These are phyloP conservation scores for Cyprinus carpio DNA, from an alignment of 2,113 vertebrate species.

Conservation along the genomic window DNA sequence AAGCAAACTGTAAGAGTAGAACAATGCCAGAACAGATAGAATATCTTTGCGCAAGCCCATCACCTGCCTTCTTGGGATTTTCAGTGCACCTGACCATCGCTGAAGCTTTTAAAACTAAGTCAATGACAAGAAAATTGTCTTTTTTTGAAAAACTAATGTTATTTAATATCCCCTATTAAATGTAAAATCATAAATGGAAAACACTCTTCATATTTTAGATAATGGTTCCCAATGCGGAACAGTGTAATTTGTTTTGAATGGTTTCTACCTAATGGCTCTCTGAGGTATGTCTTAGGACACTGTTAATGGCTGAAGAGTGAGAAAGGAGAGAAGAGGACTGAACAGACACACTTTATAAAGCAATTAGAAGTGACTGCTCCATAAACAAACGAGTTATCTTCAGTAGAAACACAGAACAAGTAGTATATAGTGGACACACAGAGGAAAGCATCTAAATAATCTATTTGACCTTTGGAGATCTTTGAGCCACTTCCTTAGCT, in stretches of 20 bases:
- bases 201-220: neutral
- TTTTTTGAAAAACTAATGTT: conserved; percentile 22
- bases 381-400: neutral
- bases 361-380: neutral
- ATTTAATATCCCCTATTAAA: conserved; percentile 7
- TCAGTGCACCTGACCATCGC: neutral
- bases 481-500: neutral
- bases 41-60: neutral
- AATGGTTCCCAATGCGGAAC: conserved; percentile 6
- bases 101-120: neutral
- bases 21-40: neutral
- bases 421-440: neutral
- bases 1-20: neutral
- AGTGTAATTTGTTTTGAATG: conserved; percentile 18
- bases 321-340: neutral
- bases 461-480: neutral
- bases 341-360: conserved; percentile 8
- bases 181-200: conserved; percentile 27
- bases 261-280: conserved; percentile 21
- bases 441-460: neutral
- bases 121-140: neutral
- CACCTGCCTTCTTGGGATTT: neutral
- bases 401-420: neutral
- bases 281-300: neutral
- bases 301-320: neutral